Conservation (phyloP, 2,113 vertebrate genomes). For the Cinclus cinclus region DNA sequence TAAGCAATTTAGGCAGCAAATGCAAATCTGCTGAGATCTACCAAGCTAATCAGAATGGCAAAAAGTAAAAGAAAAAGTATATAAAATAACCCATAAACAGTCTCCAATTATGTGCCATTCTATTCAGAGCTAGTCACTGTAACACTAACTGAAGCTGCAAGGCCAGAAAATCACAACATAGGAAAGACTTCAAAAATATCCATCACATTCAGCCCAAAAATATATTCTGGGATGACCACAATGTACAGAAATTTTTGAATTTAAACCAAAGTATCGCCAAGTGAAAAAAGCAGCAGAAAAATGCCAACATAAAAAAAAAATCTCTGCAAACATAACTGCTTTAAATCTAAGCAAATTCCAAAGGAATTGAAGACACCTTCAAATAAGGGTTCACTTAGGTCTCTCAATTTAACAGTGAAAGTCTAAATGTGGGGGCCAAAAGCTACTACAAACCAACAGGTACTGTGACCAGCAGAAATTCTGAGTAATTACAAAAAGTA, state of each 20-base stretch:
- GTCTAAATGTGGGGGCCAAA: neutral
- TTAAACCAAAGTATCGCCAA: neutral
- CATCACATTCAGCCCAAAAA: neutral
- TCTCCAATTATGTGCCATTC: neutral
- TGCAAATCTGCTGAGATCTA: neutral
- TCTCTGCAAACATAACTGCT: neutral
- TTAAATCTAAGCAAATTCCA: neutral
- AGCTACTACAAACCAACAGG: neutral
- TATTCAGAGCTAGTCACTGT: neutral
- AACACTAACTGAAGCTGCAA: neutral
- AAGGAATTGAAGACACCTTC: neutral
- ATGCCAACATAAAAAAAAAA: neutral
- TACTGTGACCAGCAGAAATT: neutral
- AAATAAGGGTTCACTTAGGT: neutral
- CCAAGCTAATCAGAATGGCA: neutral
- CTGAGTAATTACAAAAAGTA: neutral
- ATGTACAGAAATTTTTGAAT: neutral
- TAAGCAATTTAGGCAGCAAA: neutral
- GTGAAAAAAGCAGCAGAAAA: neutral
- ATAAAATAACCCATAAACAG: neutral
- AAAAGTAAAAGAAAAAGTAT: neutral
- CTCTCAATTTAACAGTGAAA: neutral
- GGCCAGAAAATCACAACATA: neutral
- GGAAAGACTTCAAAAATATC: neutral
- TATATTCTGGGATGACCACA: neutral